Base-by-base conservation (phyloP, 2,113 vertebrate genomes). In the Tinamus guttatus region DNA sequence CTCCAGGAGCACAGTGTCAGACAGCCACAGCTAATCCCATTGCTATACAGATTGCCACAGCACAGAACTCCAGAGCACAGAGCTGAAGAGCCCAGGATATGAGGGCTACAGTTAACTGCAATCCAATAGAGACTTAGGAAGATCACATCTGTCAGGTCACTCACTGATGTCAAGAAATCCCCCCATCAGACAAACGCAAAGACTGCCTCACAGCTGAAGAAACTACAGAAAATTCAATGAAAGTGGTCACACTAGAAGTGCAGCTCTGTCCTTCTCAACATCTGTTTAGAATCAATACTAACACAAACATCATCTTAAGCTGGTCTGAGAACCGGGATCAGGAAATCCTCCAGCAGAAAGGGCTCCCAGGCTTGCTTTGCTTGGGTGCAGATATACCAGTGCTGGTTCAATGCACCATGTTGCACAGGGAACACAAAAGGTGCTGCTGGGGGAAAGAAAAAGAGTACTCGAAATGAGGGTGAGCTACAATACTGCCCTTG, bases 341-440 rank as follows among this genome's bases (percentile, higher is more conserved):
- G 45, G 60, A 91, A 90, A 74, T 6, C 12, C 65, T 63, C 30
- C 60, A 88, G 34, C 9, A 49, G 18, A 80, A 51, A 4, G 3
- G 18, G 25, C 16, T 91, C 32, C 62, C 4, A 25, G 14, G 54
- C 22, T 51, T 67, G 49, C 25, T 51, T 56, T 19, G 16, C 22
- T n/a, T 45, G 24, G n/a, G n/a, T 49, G 16, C 47, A 22, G 47
- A 22, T 49, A 9, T 49, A 20, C 47, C 47, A 49, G 21, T 49
- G 20, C 18, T 47, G 45, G 19, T 9, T 20, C 47, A 47, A 47
- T 47, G 28, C 32, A 9, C 0, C 3, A 30, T 19, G 13, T 2
- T 38, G 19, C 58, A n/a, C 20, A 13, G 19, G 11, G 28, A 81
- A 59, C 17, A 5, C 38, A 13, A 75, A 65, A 0, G 0, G 8